A percentile compares a stretch with the other conserved stretches of the same genome.
These are phyloP conservation scores for Scophthalmus maximus DNA, from an alignment of 2,113 vertebrate genomes.

Conservation along the genomic window DNA sequence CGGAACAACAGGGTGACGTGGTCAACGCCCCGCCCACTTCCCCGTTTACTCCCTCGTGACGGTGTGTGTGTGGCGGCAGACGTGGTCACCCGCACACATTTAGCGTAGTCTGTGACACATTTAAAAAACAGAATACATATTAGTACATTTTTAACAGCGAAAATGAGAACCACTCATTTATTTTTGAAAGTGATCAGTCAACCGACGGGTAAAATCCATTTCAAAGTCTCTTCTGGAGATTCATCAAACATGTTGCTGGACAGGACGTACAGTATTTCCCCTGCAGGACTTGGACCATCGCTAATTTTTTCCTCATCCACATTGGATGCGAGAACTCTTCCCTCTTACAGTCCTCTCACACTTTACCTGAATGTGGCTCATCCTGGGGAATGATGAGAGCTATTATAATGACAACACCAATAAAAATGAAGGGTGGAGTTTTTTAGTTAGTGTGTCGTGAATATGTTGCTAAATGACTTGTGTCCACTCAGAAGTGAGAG, in stretches of 20 bases:
- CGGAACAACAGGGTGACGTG: slow-evolving; percentile 69
- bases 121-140: too few relatives aligned
- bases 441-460: background rate
- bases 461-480: slow-evolving; percentile 23
- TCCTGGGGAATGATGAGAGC: background rate
- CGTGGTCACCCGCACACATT: slow-evolving; percentile 59
- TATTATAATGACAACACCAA: slow-evolving; percentile 23
- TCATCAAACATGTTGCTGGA: background rate
- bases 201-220: background rate
- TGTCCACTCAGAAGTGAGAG: too few relatives aligned
- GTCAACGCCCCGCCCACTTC: slow-evolving; percentile 53
- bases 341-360: too few relatives aligned
- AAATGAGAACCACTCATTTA: background rate
- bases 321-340: slow-evolving; percentile 17
- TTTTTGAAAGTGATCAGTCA: background rate
- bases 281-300: slow-evolving; percentile 8
- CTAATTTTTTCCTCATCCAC: background rate
- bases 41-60: slow-evolving; percentile 76
- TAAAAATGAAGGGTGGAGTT: slow-evolving; percentile 2
- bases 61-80: slow-evolving; percentile 68
- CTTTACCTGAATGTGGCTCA: background rate
- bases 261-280: too few relatives aligned
- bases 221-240: background rate
- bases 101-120: slow-evolving; percentile 47
- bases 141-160: too few relatives aligned